Base-by-base conservation (phyloP, 2,888 invertebrate genomes). In the Trachelus troglodyta region DNA sequence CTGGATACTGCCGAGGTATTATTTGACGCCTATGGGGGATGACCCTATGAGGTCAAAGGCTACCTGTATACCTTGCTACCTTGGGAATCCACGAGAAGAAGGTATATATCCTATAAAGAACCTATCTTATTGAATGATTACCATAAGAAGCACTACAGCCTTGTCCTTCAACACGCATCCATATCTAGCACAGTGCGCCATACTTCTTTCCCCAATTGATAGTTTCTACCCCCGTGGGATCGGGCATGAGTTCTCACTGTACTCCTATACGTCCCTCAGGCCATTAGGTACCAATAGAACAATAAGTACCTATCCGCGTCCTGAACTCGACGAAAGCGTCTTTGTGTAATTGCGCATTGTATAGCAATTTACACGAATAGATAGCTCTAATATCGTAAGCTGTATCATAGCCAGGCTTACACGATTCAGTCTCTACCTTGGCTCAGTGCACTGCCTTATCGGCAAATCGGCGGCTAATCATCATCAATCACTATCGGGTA, bases 391-490 rank as follows among this genome's bases (percentile, higher is more conserved):
- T 90, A 89, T 90, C 87, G 86, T 84, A 81, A 80, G 79, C 84
- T 85, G 86, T 85, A 86, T 90, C 89, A 88, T 88, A 88, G 85
- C 84, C 75, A 34, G 78, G 75, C 79, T 77, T 81, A 85, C 82
- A 83, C 81, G 81, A 75, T 76, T 78, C 77, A 68, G 77, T 77
- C 71, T 78, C 79, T 74, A 69, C 56, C 69, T 33, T 34, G 35
- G 73, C 73, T 82, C 81, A 84, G 85, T 88, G 86, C 89, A 86
- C 88, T 88, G 87, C 86, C 89, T 91, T 91, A 91, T 90, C 90
- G 88, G 87, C 86, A 88, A 90, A 91, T 91, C 90, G 86, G 82
- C 83, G 86, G 87, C 90, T 91, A 90, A 91, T 91, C 89, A 90
- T 91, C 91, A 90, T 90, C 90, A 90, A 91, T 91, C 91, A 90